Evolutionary conservation across 2,797 vertebrate genomes (phyloP).

Genomic region (Acanthiza pusilla): DNA sequence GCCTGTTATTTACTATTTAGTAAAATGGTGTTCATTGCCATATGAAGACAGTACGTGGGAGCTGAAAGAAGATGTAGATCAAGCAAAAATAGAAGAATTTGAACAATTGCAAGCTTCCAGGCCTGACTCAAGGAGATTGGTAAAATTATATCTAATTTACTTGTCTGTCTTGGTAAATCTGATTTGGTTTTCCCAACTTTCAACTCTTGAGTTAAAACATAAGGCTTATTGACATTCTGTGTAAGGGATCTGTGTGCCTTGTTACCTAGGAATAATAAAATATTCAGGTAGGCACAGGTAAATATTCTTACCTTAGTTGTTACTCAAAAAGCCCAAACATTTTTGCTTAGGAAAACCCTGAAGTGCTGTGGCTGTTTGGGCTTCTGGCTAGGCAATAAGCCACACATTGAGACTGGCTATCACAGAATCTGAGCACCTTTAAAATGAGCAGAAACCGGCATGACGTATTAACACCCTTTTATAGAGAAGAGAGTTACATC

Average conservation of each 20-base stretch:
- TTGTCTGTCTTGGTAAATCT: constrained; percentile 14
- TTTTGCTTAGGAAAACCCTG: neutral
- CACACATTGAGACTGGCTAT: neutral
- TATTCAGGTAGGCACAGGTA: neutral
- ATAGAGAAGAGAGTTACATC: neutral
- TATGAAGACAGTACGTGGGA: constrained; percentile 99
- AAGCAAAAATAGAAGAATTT: constrained; percentile 98
- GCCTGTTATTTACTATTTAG: constrained; percentile 98
- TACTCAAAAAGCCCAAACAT: neutral
- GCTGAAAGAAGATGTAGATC: constrained; percentile 96
- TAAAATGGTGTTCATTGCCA: constrained; percentile 98
- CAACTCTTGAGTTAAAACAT: neutral
- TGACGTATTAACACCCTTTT: neutral
- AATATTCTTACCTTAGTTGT: neutral
- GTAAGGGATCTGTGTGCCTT: neutral
- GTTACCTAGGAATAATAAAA: neutral
- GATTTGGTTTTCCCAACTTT: neutral
- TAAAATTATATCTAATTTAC: constrained; percentile 71
- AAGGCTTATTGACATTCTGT: neutral
- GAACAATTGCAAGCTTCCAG: constrained; percentile 92
- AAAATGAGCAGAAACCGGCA: neutral
- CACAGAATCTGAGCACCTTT: neutral
- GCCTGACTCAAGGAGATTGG: constrained; percentile 87
- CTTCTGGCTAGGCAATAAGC: neutral
- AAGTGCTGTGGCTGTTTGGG: neutral